Base-by-base conservation (phyloP, 2,888 invertebrate genomes). In the Scaptomyza tumidula region DNA sequence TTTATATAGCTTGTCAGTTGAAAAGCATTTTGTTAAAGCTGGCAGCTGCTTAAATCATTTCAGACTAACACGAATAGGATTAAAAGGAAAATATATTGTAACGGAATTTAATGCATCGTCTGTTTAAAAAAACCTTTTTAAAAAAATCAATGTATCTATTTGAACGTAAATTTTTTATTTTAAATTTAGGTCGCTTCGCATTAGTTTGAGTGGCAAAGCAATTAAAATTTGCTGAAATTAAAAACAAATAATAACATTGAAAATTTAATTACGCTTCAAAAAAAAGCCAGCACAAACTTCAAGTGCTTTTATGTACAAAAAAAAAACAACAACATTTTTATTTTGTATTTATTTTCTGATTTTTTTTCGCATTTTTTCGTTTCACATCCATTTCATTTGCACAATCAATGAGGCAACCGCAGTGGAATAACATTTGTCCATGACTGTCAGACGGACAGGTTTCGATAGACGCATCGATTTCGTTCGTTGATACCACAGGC, bases 181-280 rank as follows among this genome's bases (percentile, higher is more conserved):
- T 19, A 52, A 64, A 58, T 64, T 64, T 64, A 41, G 41, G 19
- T 5, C 41, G n/a, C 13, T 2, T 19, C 10, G 9, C 41, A 48
- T 56, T 62, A 48, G 41, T 41, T 57, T 24, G 16, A 31, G 44
- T 33, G 24, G 33, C 52, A 37, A 11, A 10, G 63, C 79, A 71
- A 70, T 80, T 82, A 79, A 82, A 78, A 85, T 59, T 68, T 68
- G 68, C 49, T 48, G 48, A 82, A 82, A 86, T 80, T 82, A 68
- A 85, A 86, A 85, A 14, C 86, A 85, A 85, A 85, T 73, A 85
- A 70, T 59, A 68, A 54, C 62, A 62, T 41, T 16, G n/a, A 65
- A 55, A 78, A 61, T 74, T 68, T 60, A 80, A 80, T 78, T 78
- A 72, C 49, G 73, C 62, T 48, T 33, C 61, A 57, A 52, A 50